Evolutionary conservation across 2,888 invertebrate genomes (phyloP), one percentile per base, ranked within the genome.

Genomic region (Loripinus fragilis): DNA sequence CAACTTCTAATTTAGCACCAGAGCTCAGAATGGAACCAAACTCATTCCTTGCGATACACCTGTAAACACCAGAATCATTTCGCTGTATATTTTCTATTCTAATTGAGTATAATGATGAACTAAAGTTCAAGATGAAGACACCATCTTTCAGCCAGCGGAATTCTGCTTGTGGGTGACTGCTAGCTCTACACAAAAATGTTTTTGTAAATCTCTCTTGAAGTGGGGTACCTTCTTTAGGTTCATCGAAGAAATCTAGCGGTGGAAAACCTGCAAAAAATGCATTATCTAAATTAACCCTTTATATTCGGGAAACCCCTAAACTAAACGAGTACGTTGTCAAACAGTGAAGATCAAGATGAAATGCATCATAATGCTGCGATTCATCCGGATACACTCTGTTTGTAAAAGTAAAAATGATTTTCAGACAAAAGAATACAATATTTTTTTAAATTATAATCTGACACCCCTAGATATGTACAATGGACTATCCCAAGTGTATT

Each of bases 91-190:
- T 96, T 90, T 96, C 95, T 89, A 98, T 97, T 48, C 81, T 81
- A 35, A 85, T 81, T 0, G 86, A 74, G 28, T 85, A 84, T n/a
- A n/a, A n/a, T 23, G 72, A 78, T 3, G 82, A 85, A 93, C 96
- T 97, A 89, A 96, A 95, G 92, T 97, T 97, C n/a, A 96, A 95
- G 74, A 97, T 96, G 92, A 96, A 96, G 77, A 95, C 93, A 55
- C 97, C 97, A 94, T 98, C 96, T 94, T 97, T 97, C 85, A 97
- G 94, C 98, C 98, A 98, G 92, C 96, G 96, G 94, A 98, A 98
- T 94, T 96, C 96, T 48, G 98, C 98, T 91, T 96, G 96, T n/a
- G 98, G 98, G 93, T 96, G 94, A 97, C 98, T 97, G 93, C 96
- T 95, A 25, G 98, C 98, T 94, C 97, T 96, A 94, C 98, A 98